Conservation (phyloP, 2,888 invertebrate species). For the Subacronicta megacephala region DNA sequence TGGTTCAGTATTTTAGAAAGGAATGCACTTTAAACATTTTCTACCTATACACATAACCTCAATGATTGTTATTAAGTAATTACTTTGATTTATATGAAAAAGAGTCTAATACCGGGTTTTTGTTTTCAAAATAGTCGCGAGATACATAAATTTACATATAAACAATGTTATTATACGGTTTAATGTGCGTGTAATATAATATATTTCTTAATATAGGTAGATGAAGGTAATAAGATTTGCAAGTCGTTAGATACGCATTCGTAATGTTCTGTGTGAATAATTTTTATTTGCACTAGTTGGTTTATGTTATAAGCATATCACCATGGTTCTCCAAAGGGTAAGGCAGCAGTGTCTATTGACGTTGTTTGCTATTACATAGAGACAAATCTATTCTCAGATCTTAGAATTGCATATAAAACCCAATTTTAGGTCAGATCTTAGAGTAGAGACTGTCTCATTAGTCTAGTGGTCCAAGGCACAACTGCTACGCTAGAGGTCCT, state of each 20-base stretch:
- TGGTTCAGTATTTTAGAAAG: constrained; percentile 8
- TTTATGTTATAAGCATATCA: too few relatives aligned
- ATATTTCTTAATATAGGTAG: constrained; percentile 29
- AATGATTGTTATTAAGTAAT: constrained; percentile 19
- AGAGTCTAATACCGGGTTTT: constrained; percentile 31
- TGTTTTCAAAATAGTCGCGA: constrained; percentile 27
- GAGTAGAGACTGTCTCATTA: too few relatives aligned
- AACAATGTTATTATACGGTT: constrained; percentile 31
- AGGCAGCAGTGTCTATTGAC: too few relatives aligned
- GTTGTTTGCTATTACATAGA: too few relatives aligned
- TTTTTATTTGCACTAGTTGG: not conserved
- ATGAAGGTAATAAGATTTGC: constrained; percentile 26
- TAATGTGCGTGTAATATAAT: constrained; percentile 24
- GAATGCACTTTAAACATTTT: constrained; percentile 28
- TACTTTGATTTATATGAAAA: constrained; percentile 26
- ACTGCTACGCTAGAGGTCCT: too few relatives aligned
- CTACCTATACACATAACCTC: constrained; percentile 24
- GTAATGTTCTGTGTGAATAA: not conserved
- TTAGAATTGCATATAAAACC: too few relatives aligned
- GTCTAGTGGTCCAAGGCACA: too few relatives aligned
- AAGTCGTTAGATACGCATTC: constrained; percentile 8
- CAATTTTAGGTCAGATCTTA: too few relatives aligned
- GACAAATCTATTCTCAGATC: too few relatives aligned
- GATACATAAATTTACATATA: constrained; percentile 37
- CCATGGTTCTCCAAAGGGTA: too few relatives aligned